phyloP scores from a whole-genome alignment of 2,888 invertebrate genomes.

The Hirtodrosophila confusa region DNA sequence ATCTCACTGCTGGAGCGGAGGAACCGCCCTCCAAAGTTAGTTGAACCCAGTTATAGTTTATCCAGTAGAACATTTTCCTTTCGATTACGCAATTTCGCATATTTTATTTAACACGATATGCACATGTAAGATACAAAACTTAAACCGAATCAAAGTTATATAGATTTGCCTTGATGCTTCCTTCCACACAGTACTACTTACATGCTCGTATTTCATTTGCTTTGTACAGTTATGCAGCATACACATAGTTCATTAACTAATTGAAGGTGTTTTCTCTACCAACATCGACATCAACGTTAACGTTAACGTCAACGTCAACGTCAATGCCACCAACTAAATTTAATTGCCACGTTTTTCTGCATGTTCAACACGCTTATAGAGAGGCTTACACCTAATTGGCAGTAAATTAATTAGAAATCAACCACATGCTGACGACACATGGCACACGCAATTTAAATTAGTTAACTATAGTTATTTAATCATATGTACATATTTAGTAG shows the following conservation, averaged over 20 bases:
- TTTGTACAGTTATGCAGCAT: slow-evolving; percentile 16
- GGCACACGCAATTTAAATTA: slow-evolving; percentile 34
- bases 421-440: slow-evolving; percentile 20
- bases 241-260: slow-evolving; percentile 22
- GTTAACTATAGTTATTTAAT: not conserved
- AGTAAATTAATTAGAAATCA: slow-evolving; percentile 27
- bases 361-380: slow-evolving; percentile 38
- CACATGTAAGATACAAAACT: slow-evolving; percentile 4
- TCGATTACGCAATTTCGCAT: slow-evolving; percentile 5
- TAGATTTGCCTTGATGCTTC: slow-evolving; percentile 25
- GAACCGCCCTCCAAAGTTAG: slow-evolving; percentile 84
- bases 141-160: slow-evolving; percentile 26
- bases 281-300: too few species aligned
- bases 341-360: slow-evolving; percentile 35
- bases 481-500: not conserved
- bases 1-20: slow-evolving; percentile 84
- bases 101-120: slow-evolving; percentile 25
- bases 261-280: not conserved
- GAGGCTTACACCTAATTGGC: slow-evolving; percentile 34
- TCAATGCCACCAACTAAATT: slow-evolving; percentile 9
- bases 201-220: slow-evolving; percentile 9
- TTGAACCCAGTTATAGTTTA: slow-evolving; percentile 55
- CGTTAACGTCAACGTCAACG: too few species aligned
- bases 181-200: not conserved
- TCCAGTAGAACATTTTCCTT: slow-evolving; percentile 30